These are phyloP conservation scores for Athrips mouffetella DNA, from an alignment of 2,888 invertebrate species.

Conservation along the genomic window DNA sequence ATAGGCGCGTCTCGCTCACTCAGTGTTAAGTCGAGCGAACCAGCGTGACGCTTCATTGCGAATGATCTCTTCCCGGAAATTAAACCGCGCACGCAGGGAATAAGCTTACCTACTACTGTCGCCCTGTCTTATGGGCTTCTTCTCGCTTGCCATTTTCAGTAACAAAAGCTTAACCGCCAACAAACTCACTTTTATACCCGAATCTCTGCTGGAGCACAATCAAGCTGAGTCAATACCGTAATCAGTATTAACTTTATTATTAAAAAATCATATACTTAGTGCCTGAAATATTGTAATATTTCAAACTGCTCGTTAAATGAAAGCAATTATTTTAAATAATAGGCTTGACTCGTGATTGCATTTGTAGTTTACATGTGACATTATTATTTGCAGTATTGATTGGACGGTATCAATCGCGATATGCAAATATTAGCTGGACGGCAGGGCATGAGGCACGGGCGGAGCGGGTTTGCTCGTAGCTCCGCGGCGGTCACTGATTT, in stretches of 20 bases:
- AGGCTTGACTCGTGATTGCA: slow-evolving; percentile 35
- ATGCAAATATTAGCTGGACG: slow-evolving; percentile 73
- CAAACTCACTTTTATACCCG: too few species aligned
- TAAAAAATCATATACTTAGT: too few species aligned
- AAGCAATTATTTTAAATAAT: slow-evolving; percentile 39
- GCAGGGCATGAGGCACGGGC: slow-evolving; percentile 32
- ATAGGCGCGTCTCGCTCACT: slow-evolving; percentile 5
- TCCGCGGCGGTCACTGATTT: slow-evolving; percentile 45
- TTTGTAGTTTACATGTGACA: slow-evolving; percentile 65
- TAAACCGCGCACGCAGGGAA: slow-evolving; percentile 40
- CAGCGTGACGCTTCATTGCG: slow-evolving; percentile 31
- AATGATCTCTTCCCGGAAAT: slow-evolving; percentile 44
- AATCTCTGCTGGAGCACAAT: too few species aligned
- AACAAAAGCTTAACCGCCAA: too few species aligned
- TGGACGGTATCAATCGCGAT: slow-evolving; percentile 74
- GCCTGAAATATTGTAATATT: neutral
- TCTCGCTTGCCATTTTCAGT: neutral
- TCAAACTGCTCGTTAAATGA: slow-evolving; percentile 18
- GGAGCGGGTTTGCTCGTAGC: slow-evolving; percentile 21
- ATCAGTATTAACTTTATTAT: too few species aligned
- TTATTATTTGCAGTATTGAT: slow-evolving; percentile 77
- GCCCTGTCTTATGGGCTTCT: slow-evolving; percentile 2
- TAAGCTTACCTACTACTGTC: slow-evolving; percentile 21
- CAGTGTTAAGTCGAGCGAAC: slow-evolving; percentile 17
- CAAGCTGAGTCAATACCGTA: too few species aligned